Conservation (phyloP, 2,888 invertebrate genomes). For the Ornithoptera priamus region DNA sequence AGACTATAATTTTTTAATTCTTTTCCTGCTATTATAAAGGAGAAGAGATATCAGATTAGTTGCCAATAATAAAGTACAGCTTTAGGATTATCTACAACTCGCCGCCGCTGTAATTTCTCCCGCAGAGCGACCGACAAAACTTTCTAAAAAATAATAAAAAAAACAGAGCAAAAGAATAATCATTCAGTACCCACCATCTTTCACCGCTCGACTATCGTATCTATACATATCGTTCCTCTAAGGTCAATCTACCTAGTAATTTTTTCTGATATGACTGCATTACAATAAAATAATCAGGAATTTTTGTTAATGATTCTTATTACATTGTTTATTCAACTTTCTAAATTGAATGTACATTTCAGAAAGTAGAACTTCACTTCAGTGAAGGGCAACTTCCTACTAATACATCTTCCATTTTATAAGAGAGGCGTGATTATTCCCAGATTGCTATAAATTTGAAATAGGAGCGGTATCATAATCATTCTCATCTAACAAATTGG, state of each 20-base stretch:
- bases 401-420: constrained; percentile 67
- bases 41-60: constrained; percentile 59
- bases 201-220: constrained; percentile 72
- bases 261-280: constrained; percentile 38
- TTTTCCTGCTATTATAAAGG: constrained; percentile 30
- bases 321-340: constrained; percentile 2
- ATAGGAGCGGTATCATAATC: constrained; percentile 70
- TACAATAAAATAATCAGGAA: neutral
- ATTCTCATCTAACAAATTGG: constrained; percentile 74
- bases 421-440: constrained; percentile 71
- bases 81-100: constrained; percentile 63
- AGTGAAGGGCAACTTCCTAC: constrained; percentile 67
- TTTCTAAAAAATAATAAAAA: constrained; percentile 76
- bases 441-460: constrained; percentile 77
- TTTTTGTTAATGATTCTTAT: neutral
- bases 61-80: constrained; percentile 64
- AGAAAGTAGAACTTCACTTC: constrained; percentile 33
- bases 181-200: constrained; percentile 73
- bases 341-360: neutral
- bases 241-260: constrained; percentile 44
- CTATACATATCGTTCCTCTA: constrained; percentile 49
- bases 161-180: constrained; percentile 72
- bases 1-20: constrained; percentile 7
- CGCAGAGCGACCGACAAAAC: constrained; percentile 71
- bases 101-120: constrained; percentile 72